These are phyloP conservation scores for Colletes gigas DNA, from an alignment of 1,140 invertebrate genomes.

Conservation along the genomic window DNA sequence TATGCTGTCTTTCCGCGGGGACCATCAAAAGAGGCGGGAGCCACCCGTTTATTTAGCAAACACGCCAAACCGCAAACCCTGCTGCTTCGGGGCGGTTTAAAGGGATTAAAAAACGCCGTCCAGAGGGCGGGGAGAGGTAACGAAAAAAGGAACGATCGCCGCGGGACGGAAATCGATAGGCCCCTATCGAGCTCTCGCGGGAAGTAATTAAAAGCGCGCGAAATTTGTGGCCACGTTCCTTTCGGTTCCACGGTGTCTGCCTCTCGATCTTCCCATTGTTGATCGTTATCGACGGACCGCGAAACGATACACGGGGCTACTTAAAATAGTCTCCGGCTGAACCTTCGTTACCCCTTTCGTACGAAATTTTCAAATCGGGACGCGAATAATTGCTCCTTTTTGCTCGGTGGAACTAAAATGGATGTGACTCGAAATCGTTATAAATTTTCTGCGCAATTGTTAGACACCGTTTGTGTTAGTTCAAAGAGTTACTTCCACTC, in stretches of 20 bases:
- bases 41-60: slow-evolving; percentile 67
- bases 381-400: no score
- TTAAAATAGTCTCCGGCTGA: background rate
- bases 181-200: background rate
- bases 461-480: no score
- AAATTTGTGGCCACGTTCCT: slow-evolving; percentile 58
- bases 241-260: background rate
- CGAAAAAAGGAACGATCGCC: slow-evolving; percentile 46
- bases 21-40: slow-evolving; percentile 62
- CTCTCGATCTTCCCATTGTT: slow-evolving; percentile 18
- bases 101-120: slow-evolving; percentile 48
- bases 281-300: slow-evolving; percentile 17
- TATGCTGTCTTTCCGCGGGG: slow-evolving; percentile 56
- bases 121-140: background rate
- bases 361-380: no score
- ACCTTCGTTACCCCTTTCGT: no score
- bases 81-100: slow-evolving; percentile 61
- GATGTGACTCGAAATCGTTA: no score
- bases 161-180: slow-evolving; percentile 61
- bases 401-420: no score
- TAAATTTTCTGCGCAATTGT: no score
- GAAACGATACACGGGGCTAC: background rate
- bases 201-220: slow-evolving; percentile 64
- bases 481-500: no score
- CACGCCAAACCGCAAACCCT: slow-evolving; percentile 64